Conservation (phyloP, 2,888 invertebrate genomes). For the Dynastes grantii region DNA sequence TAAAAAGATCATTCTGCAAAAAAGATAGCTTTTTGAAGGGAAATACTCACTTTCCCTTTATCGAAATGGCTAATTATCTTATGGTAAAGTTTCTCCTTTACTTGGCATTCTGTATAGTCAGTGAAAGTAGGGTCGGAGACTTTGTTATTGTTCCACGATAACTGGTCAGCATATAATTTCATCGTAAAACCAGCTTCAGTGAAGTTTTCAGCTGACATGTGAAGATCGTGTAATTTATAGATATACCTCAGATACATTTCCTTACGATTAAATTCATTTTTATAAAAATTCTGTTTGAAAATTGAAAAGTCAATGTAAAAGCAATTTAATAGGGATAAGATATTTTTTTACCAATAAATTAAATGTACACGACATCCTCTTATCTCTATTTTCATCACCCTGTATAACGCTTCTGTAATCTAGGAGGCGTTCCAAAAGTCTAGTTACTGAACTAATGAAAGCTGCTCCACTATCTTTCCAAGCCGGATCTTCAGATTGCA, state of each 20-base stretch:
- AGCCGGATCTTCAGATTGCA: slow-evolving; percentile 86
- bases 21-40: too few species aligned
- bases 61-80: slow-evolving; percentile 95
- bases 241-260: slow-evolving; percentile 97
- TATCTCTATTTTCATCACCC: slow-evolving; percentile 95
- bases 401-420: slow-evolving; percentile 97
- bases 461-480: slow-evolving; percentile 95
- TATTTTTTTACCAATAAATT: slow-evolving; percentile 83
- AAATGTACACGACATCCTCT: slow-evolving; percentile 96
- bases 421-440: slow-evolving; percentile 88
- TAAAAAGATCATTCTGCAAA: slow-evolving; percentile 66
- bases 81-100: slow-evolving; percentile 91
- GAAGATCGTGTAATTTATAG: slow-evolving; percentile 94
- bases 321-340: neutral
- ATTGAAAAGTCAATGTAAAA: slow-evolving; percentile 1
- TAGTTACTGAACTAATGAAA: slow-evolving; percentile 93
- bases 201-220: slow-evolving; percentile 92
- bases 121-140: slow-evolving; percentile 80
- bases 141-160: slow-evolving; percentile 85
- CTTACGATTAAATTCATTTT: slow-evolving; percentile 94
- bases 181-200: slow-evolving; percentile 96
- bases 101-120: slow-evolving; percentile 88
- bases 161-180: slow-evolving; percentile 92
- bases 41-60: slow-evolving; percentile 83
- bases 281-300: slow-evolving; percentile 89